Evolutionary conservation across 1,140 invertebrate species (phyloP).

Genomic region (Diplogasteroides magnus): DNA sequence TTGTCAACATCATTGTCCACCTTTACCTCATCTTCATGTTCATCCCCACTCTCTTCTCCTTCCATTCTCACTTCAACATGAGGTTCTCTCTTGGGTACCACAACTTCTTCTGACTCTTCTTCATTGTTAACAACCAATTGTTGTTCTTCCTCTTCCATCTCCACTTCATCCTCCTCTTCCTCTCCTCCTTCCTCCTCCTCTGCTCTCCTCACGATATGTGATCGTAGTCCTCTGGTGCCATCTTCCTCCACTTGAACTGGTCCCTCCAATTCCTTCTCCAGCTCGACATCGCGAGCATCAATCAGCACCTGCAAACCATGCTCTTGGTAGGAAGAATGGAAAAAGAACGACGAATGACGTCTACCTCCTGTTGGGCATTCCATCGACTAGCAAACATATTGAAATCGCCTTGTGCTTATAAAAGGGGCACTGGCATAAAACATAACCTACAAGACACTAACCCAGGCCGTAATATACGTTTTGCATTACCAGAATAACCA

Average conservation of each 20-base stretch:
- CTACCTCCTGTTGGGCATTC: no score
- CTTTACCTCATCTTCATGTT: conserved; percentile 20
- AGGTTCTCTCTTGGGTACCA: conserved; percentile 9
- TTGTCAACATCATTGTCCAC: conserved; percentile 12
- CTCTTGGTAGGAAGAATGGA: no score
- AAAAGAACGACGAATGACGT: no score
- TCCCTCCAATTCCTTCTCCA: conserved; percentile 19
- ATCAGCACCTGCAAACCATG: conserved; percentile 12
- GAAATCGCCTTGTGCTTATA: no score
- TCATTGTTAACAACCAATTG: conserved; percentile 13
- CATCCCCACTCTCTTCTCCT: conserved; percentile 20
- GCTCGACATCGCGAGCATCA: conserved; percentile 10
- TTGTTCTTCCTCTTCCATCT: conserved; percentile 2
- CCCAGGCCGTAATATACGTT: no score
- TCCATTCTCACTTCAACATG: conserved; percentile 21
- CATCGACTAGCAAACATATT: no score
- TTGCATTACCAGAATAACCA: no score
- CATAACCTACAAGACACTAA: no score
- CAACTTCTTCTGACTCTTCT: conserved; percentile 14
- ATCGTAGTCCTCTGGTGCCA: no score
- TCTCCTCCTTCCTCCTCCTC: not conserved
- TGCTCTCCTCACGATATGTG: no score
- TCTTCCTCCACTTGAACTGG: not conserved
- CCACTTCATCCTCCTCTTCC: not conserved
- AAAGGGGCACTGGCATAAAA: no score